phyloP scores from a whole-genome alignment of 2,888 invertebrate genomes.

The Ectemnius lituratus region DNA sequence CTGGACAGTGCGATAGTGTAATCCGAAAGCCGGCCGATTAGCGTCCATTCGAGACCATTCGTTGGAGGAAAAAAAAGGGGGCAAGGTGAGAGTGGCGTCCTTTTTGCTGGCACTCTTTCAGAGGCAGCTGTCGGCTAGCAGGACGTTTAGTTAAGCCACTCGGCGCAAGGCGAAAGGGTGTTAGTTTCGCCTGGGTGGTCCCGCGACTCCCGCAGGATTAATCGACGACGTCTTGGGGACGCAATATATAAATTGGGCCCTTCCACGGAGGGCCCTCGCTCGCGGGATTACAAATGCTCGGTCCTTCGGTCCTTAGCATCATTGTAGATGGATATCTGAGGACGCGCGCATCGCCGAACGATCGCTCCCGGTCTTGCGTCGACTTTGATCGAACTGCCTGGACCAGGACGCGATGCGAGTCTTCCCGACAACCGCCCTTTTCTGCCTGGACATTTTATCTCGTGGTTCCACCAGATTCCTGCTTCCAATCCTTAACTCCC shows the following conservation, averaged over 20 bases:
- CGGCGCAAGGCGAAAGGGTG: constrained; percentile 69
- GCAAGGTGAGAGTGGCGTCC: not conserved
- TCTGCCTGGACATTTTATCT: constrained; percentile 4
- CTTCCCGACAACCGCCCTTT: too few relatives aligned
- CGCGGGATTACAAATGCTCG: constrained; percentile 74
- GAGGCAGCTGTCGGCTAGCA: constrained; percentile 45
- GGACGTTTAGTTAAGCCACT: constrained; percentile 63
- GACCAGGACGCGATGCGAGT: constrained; percentile 11
- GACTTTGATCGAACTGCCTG: constrained; percentile 72
- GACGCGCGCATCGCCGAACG: constrained; percentile 52
- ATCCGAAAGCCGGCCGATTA: constrained; percentile 43
- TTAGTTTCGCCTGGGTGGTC: constrained; percentile 76
- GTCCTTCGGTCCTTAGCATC: constrained; percentile 72
- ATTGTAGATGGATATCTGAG: constrained; percentile 74
- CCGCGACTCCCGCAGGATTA: constrained; percentile 73
- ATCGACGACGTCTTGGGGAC: constrained; percentile 73
- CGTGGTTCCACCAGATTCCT: constrained; percentile 22
- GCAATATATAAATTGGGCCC: constrained; percentile 76
- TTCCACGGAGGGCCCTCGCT: constrained; percentile 55
- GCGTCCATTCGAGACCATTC: constrained; percentile 32
- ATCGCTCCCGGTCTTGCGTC: constrained; percentile 61
- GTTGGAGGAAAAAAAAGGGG: constrained; percentile 20
- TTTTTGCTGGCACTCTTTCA: not conserved
- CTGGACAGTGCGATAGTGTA: constrained; percentile 16
- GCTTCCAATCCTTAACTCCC: constrained; percentile 25